Base-by-base conservation (phyloP, 2,797 vertebrate species). In the Amblyraja radiata region DNA sequence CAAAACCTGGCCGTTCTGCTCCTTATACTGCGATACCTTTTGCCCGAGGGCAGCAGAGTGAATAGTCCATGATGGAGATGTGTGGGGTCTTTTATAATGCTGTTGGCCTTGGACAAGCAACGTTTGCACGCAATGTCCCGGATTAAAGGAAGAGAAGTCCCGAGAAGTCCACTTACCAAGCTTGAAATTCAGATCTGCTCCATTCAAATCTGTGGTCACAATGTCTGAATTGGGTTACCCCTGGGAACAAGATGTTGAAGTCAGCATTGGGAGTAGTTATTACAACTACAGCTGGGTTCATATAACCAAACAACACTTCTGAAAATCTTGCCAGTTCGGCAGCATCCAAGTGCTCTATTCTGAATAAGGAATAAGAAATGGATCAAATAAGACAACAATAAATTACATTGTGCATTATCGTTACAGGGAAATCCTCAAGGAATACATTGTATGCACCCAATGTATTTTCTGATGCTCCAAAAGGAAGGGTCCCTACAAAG, bases 181-280 rank as follows among this genome's bases (percentile, higher is more conserved):
- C 96, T 95, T 97, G 97, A 95, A 99, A 99, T 23, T 99, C 96
- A 0, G 93, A 94, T 96, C 96, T 96, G 93, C 94, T 97, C 98
- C 98, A 99, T 95, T 99, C 98, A 94, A 99, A 99, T 95, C 98
- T 99, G 95, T 99, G 99, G 95, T 99, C 98, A 1, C 94, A 94
- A 94, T 99, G 96, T 94, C 99, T 97, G 94, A 97, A 97, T 36
- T 96, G 95, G 0, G 68, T 94, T 81, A 96, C 93, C 93, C 95
- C 94, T 36, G 97, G 96, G 63, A 99, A 94, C 76, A 99, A 95
- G 13, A 95, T 94, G 94, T 99, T 99, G 95, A 97, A 99, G 71
- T 99, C 98, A 0, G 95, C 96, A 95, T 99, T 99, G 14, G 99
- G 99, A 88, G 98, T 99, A 95, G 97, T 99, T 95, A 99, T 95